A percentile compares a stretch with the other conserved stretches of the same genome.
These are phyloP conservation scores for Nomada ruficornis DNA, from an alignment of 2,888 invertebrate species.

Conservation along the genomic window DNA sequence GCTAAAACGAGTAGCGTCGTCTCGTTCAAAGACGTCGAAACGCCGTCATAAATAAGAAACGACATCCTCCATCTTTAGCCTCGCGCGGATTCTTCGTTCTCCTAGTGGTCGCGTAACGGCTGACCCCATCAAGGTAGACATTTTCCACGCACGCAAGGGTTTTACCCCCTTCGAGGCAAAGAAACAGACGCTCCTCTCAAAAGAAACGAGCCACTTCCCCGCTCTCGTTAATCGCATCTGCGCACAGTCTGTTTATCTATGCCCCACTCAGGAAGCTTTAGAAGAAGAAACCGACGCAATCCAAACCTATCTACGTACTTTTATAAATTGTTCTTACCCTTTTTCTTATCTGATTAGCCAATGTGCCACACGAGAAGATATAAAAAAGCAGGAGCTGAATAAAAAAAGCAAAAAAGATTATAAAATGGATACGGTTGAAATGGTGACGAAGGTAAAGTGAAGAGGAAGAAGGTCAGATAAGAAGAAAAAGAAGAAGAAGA, in stretches of 20 bases:
- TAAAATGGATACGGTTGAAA: background rate
- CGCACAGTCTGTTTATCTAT: background rate
- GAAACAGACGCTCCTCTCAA: background rate
- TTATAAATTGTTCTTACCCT: constrained; percentile 59
- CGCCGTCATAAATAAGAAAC: constrained; percentile 30
- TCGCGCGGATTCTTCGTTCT: background rate
- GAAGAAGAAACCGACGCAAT: constrained; percentile 47
- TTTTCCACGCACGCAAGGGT: background rate
- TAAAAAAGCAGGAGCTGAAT: constrained; percentile 28
- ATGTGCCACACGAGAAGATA: background rate
- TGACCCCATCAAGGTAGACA: constrained; percentile 19
- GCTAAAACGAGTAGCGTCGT: constrained; percentile 29
- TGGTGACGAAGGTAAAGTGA: constrained; percentile 9
- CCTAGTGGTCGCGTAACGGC: background rate
- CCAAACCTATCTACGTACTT: constrained; percentile 62
- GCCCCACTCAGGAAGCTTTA: constrained; percentile 12
- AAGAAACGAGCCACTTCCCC: background rate
- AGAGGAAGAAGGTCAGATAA: constrained; percentile 26
- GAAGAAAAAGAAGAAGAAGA: constrained; percentile 44
- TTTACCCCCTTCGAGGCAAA: background rate
- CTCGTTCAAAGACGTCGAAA: constrained; percentile 14
- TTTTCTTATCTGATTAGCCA: constrained; percentile 36
- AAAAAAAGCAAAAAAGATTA: background rate
- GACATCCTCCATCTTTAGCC: constrained; percentile 22
- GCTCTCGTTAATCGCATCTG: constrained; percentile 33